Conservation (phyloP, 2,888 invertebrate species). For the Dynastes tityus region DNA sequence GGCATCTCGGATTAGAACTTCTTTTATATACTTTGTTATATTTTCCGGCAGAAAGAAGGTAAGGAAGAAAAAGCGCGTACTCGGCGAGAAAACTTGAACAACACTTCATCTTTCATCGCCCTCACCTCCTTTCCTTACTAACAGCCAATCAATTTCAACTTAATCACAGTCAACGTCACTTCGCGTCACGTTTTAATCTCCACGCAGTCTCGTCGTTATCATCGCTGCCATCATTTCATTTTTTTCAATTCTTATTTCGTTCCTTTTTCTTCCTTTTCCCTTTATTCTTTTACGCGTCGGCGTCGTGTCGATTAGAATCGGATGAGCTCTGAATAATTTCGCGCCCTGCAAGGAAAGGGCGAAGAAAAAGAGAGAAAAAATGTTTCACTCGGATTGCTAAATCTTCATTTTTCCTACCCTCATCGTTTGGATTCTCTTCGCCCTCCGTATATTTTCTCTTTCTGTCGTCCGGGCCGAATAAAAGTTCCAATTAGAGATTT, state of each 20-base stretch:
- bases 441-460: slow-evolving; percentile 1
- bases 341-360: neutral
- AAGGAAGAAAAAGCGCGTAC: slow-evolving; percentile 10
- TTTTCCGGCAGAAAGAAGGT: slow-evolving; percentile 8
- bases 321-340: slow-evolving; percentile 45
- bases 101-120: slow-evolving; percentile 35
- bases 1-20: neutral
- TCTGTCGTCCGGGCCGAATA: slow-evolving; percentile 30
- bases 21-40: neutral
- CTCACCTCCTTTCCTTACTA: neutral
- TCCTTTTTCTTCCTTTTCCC: neutral
- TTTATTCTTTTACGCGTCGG: neutral
- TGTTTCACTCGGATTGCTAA: slow-evolving; percentile 25
- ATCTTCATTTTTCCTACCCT: slow-evolving; percentile 36
- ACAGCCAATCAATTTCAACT: slow-evolving; percentile 42
- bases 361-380: neutral
- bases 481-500: slow-evolving; percentile 45
- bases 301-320: slow-evolving; percentile 32
- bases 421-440: slow-evolving; percentile 12
- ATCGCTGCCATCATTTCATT: slow-evolving; percentile 33
- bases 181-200: slow-evolving; percentile 33
- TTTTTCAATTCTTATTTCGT: slow-evolving; percentile 36
- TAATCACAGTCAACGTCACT: slow-evolving; percentile 38
- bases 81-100: slow-evolving; percentile 32
- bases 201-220: slow-evolving; percentile 24